phyloP scores from a whole-genome alignment of 2,888 invertebrate genomes.

The Pammene aurita region DNA sequence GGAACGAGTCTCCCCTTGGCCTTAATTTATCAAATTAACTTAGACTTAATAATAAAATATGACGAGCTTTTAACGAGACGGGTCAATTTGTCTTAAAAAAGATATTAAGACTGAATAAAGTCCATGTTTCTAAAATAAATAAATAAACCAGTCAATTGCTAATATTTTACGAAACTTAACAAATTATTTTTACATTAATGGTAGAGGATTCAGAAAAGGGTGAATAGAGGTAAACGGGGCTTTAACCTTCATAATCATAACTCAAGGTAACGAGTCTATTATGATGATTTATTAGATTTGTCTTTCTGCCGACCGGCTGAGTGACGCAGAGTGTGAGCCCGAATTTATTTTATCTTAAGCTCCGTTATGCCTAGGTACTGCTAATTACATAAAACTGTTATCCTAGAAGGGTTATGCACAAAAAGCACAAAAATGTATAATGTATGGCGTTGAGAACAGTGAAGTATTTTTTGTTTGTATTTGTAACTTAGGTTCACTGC shows the following conservation, averaged over 20 bases:
- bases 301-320: background rate
- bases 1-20: background rate
- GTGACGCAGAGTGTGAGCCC: background rate
- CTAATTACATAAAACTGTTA: too few relatives aligned
- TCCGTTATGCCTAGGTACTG: too few relatives aligned
- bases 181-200: conserved; percentile 2
- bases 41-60: conserved; percentile 20
- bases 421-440: too few relatives aligned
- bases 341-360: conserved; percentile 1
- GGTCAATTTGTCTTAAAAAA: conserved; percentile 11
- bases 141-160: too few relatives aligned
- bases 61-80: background rate
- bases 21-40: conserved; percentile 18
- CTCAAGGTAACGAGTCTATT: conserved; percentile 2
- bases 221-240: background rate
- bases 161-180: background rate
- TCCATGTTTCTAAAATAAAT: too few relatives aligned
- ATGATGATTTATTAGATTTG: conserved; percentile 7
- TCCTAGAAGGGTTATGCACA: too few relatives aligned
- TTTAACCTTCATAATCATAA: background rate
- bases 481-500: too few relatives aligned
- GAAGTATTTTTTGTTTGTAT: too few relatives aligned
- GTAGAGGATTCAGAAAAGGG: background rate
- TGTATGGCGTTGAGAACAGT: too few relatives aligned
- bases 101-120: conserved; percentile 5